phyloP scores from a whole-genome alignment of 2,113 vertebrate genomes.

The human (Homo sapiens) region DNA sequence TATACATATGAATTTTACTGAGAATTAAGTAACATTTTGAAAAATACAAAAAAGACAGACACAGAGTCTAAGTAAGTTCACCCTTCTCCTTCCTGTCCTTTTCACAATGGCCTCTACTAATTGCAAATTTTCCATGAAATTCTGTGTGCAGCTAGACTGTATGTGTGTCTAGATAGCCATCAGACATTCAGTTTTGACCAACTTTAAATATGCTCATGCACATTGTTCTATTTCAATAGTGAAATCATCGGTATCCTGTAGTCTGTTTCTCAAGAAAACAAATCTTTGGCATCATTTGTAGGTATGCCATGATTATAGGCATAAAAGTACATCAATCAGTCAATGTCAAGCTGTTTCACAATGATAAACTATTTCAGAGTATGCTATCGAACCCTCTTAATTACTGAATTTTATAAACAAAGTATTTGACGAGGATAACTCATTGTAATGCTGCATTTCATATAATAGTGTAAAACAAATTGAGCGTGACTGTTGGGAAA shows the following conservation, averaged over 20 bases:
- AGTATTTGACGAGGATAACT: not conserved
- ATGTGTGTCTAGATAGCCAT: not conserved
- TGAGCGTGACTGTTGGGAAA: not conserved
- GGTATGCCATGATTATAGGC: too few relatives aligned
- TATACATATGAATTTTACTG: not conserved
- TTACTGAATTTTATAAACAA: not conserved
- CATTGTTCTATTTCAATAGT: not conserved
- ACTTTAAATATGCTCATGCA: not conserved
- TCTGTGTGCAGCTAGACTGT: fast-evolving
- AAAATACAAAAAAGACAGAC: not conserved
- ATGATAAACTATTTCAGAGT: not conserved
- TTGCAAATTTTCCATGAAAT: too few relatives aligned
- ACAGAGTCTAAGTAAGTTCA: fast-evolving
- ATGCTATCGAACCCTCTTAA: fast-evolving
- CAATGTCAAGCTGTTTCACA: not conserved
- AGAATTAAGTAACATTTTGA: too few relatives aligned
- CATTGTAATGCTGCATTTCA: not conserved
- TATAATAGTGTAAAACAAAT: not conserved
- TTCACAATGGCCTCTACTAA: too few relatives aligned
- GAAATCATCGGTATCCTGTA: not conserved
- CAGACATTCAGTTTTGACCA: not conserved
- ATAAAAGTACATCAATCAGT: not conserved
- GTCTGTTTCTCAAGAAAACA: not conserved
- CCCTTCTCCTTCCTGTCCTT: fast-evolving
- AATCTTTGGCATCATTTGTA: not conserved